These are phyloP conservation scores for Oryzias melastigma DNA, from an alignment of 2,113 vertebrate species.

Conservation along the genomic window DNA sequence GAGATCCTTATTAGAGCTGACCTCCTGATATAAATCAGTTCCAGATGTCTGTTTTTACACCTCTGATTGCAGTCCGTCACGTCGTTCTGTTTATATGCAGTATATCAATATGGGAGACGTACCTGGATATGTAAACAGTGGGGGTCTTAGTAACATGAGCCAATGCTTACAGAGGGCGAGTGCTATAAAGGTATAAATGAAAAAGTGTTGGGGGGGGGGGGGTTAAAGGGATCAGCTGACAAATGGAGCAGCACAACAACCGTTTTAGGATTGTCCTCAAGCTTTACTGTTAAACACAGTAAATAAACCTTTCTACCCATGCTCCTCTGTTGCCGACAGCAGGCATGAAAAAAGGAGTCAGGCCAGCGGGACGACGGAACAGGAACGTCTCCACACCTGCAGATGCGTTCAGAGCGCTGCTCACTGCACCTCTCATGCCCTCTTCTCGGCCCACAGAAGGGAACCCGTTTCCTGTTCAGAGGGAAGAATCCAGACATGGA, in stretches of 20 bases:
- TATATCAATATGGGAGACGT: constrained; percentile 58
- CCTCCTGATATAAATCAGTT: background rate
- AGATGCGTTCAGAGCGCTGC: background rate
- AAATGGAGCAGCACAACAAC: constrained; percentile 78
- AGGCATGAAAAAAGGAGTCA: constrained; percentile 19
- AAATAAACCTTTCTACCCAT: constrained; percentile 72
- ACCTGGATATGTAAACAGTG: constrained; percentile 61
- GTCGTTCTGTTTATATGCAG: constrained; percentile 62
- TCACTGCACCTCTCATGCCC: constrained; percentile 9
- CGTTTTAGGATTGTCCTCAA: constrained; percentile 77
- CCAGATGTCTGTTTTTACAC: constrained; percentile 16
- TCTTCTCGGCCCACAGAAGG: constrained; percentile 19
- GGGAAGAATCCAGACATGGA: constrained; percentile 38
- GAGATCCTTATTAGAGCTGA: constrained; percentile 32
- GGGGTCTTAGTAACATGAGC: constrained; percentile 68
- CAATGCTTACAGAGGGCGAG: constrained; percentile 54
- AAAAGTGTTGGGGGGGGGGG: constrained; percentile 52
- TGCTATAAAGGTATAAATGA: constrained; percentile 57
- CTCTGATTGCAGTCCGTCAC: constrained; percentile 62
- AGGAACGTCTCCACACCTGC: background rate
- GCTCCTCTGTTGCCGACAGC: constrained; percentile 30
- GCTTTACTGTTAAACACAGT: constrained; percentile 81
- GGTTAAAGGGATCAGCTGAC: constrained; percentile 78
- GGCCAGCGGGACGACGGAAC: constrained; percentile 1
- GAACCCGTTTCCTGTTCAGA: constrained; percentile 52